Evolutionary conservation across 2,113 vertebrate genomes (phyloP).

Genomic region (Elanus axillaris): DNA sequence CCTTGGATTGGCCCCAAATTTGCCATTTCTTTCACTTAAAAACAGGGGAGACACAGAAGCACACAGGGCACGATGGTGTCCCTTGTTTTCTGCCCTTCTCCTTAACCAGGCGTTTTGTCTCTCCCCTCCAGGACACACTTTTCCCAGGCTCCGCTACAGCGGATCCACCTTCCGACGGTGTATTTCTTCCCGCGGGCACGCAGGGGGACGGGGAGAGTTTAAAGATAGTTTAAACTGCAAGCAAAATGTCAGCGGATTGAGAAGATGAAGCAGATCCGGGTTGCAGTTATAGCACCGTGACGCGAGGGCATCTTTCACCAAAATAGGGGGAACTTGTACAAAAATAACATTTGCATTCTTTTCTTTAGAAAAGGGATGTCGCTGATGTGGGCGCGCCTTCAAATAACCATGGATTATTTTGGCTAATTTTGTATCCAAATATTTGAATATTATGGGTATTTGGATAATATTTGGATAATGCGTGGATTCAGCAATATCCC

Average conservation of each 20-base stretch:
- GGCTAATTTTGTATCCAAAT: no score
- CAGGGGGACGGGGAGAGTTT: neutral
- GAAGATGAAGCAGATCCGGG: neutral
- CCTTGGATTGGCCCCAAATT: accelerated
- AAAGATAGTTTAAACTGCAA: neutral
- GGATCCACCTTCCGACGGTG: neutral
- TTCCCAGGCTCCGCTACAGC: neutral
- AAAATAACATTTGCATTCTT: neutral
- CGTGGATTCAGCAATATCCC: neutral
- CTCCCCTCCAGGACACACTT: neutral
- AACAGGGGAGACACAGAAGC: neutral
- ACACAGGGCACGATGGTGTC: accelerated
- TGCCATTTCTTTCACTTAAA: neutral
- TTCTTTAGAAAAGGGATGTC: neutral
- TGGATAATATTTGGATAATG: no score
- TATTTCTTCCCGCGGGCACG: neutral
- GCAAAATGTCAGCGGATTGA: neutral
- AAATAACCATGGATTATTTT: no score
- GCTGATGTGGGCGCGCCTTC: neutral
- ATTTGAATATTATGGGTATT: no score
- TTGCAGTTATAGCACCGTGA: neutral
- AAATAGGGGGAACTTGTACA: neutral
- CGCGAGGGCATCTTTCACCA: neutral
- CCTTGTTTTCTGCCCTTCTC: neutral
- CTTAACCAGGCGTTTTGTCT: neutral